Evolutionary conservation across 1,140 invertebrate genomes (phyloP).

Genomic region (Penaeus japonicus): DNA sequence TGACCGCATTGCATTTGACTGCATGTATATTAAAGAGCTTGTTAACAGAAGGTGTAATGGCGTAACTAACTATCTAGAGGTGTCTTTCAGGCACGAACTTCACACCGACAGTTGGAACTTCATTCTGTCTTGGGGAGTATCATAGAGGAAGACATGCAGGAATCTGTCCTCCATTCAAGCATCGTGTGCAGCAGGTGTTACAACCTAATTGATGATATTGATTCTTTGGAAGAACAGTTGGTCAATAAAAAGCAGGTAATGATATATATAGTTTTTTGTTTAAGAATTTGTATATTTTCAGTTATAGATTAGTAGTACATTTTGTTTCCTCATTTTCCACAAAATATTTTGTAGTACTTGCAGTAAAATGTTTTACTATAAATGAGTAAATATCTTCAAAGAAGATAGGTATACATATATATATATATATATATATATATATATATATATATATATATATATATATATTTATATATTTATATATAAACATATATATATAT

Average conservation of each 20-base stretch:
- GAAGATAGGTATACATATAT: too few species aligned
- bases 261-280: background rate
- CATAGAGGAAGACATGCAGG: conserved; percentile 15
- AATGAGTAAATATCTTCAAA: too few species aligned
- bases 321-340: background rate
- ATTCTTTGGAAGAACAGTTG: conserved; percentile 46
- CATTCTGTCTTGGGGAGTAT: conserved; percentile 16
- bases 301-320: too few species aligned
- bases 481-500: too few species aligned
- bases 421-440: too few species aligned
- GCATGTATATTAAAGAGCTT: background rate
- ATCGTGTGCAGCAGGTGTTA: conserved; percentile 49
- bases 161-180: background rate
- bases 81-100: conserved; percentile 25
- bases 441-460: too few species aligned
- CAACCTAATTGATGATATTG: conserved; percentile 51
- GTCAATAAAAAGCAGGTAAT: conserved; percentile 38
- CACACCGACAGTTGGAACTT: conserved; percentile 34
- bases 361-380: too few species aligned
- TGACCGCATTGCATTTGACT: too few species aligned
- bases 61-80: background rate
- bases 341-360: too few species aligned
- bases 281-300: background rate
- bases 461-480: too few species aligned
- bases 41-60: background rate